phyloP scores from a whole-genome alignment of 2,797 vertebrate species.

The Mormyrus hasselquistii region DNA sequence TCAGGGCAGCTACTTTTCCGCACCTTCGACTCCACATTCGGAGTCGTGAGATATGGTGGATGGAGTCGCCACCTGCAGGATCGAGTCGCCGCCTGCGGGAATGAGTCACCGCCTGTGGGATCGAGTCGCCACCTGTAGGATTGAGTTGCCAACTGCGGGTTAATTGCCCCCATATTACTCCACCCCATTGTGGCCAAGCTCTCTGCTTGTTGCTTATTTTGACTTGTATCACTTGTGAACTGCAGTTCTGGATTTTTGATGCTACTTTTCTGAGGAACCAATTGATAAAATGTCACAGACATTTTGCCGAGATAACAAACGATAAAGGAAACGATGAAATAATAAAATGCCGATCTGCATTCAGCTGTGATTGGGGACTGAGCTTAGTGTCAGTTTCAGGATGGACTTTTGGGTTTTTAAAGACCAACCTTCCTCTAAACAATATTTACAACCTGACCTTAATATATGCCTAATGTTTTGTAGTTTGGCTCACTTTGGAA shows the following conservation, averaged over 20 bases:
- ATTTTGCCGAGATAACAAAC: slow-evolving; percentile 9
- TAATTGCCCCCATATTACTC: background rate
- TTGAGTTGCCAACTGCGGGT: too few relatives aligned
- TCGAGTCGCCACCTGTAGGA: too few relatives aligned
- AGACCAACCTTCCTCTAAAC: background rate
- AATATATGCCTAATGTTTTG: background rate
- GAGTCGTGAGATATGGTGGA: background rate
- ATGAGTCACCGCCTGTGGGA: background rate
- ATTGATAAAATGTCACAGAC: slow-evolving; percentile 25
- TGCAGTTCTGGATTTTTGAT: slow-evolving; percentile 15
- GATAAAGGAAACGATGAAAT: slow-evolving; percentile 25
- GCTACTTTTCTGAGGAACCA: slow-evolving; percentile 13
- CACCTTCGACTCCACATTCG: background rate
- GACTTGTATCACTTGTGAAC: slow-evolving; percentile 21
- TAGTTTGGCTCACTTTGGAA: background rate
- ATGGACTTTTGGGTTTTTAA: background rate
- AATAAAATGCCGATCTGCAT: background rate
- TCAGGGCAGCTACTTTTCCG: background rate
- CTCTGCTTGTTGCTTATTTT: slow-evolving; percentile 13
- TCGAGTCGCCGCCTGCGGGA: too few relatives aligned
- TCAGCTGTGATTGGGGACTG: background rate
- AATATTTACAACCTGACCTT: slow-evolving; percentile 3
- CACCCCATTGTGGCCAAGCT: background rate
- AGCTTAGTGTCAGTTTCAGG: background rate
- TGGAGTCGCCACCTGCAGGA: background rate